phyloP scores from a whole-genome alignment of 2,888 invertebrate genomes.

The Thereva unica region DNA sequence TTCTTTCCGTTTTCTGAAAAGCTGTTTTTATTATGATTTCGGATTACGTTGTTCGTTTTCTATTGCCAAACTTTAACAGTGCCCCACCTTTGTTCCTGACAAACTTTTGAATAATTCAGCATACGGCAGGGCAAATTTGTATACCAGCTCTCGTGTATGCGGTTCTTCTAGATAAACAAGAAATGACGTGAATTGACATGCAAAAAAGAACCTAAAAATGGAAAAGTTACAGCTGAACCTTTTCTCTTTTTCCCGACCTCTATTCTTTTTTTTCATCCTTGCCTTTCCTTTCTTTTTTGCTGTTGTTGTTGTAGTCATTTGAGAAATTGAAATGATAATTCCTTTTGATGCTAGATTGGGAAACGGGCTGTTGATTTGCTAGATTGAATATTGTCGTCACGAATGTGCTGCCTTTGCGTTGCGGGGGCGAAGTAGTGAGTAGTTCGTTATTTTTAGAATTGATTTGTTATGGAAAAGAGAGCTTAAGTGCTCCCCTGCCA shows the following conservation, averaged over 20 bases:
- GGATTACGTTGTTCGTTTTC: conserved; percentile 26
- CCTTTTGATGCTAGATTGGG: neutral
- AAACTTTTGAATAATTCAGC: conserved; percentile 37
- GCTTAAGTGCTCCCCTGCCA: too few species aligned
- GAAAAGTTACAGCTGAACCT: conserved; percentile 26
- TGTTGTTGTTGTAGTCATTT: neutral
- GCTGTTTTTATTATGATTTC: conserved; percentile 25
- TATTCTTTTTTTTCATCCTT: too few species aligned
- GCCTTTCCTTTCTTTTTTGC: too few species aligned
- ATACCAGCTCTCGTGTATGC: neutral
- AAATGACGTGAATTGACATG: conserved; percentile 36
- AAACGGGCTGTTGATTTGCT: neutral
- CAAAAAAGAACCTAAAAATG: conserved; percentile 32
- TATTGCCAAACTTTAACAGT: conserved; percentile 6
- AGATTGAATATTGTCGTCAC: neutral
- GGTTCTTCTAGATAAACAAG: conserved; percentile 20
- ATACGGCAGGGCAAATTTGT: conserved; percentile 22
- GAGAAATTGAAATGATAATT: conserved; percentile 16
- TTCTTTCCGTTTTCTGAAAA: conserved; percentile 6
- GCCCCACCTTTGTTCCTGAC: conserved; percentile 10
- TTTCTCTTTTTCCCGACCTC: neutral
- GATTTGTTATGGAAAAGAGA: too few species aligned
- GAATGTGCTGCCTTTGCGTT: too few species aligned
- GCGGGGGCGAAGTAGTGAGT: too few species aligned
- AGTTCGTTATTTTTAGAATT: too few species aligned